Evolutionary conservation across 2,797 vertebrate genomes (phyloP).

Genomic region (Microctenopoma lineatum): DNA sequence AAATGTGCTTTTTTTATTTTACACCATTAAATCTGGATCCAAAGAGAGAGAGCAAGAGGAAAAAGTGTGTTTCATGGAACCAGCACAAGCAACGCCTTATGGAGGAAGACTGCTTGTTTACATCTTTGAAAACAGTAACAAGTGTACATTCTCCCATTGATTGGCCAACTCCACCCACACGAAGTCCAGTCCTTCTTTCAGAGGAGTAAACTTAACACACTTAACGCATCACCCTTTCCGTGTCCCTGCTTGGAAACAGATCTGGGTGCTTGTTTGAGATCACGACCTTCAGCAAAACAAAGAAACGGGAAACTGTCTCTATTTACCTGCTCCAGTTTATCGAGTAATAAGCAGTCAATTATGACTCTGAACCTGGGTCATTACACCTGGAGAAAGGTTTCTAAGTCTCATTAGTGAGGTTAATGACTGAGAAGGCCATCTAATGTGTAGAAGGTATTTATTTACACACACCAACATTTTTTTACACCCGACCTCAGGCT

Average conservation of each 20-base stretch:
- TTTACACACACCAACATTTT: slow-evolving; percentile 40
- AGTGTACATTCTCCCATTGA: slow-evolving; percentile 70
- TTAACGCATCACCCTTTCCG: slow-evolving; percentile 13
- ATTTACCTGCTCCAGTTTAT: slow-evolving; percentile 39
- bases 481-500: slow-evolving; percentile 57
- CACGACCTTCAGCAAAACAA: slow-evolving; percentile 12
- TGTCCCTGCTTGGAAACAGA: slow-evolving; percentile 11
- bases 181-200: slow-evolving; percentile 54
- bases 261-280: neutral
- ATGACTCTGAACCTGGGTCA: slow-evolving; percentile 55
- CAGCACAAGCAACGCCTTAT: slow-evolving; percentile 17
- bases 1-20: neutral
- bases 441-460: slow-evolving; percentile 44
- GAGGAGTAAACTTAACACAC: slow-evolving; percentile 62
- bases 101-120: slow-evolving; percentile 46
- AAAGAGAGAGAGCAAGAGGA: slow-evolving; percentile 10
- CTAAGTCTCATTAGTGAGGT: slow-evolving; percentile 51
- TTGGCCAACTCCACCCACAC: slow-evolving; percentile 51
- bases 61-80: slow-evolving; percentile 20
- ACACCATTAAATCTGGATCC: slow-evolving; percentile 1
- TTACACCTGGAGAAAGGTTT: slow-evolving; percentile 42
- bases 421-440: slow-evolving; percentile 55
- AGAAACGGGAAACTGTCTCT: slow-evolving; percentile 23
- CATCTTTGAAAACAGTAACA: slow-evolving; percentile 68
- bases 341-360: slow-evolving; percentile 47